These are phyloP conservation scores for Phalloptychus januarius DNA, from an alignment of 2,797 vertebrate species.

Conservation along the genomic window DNA sequence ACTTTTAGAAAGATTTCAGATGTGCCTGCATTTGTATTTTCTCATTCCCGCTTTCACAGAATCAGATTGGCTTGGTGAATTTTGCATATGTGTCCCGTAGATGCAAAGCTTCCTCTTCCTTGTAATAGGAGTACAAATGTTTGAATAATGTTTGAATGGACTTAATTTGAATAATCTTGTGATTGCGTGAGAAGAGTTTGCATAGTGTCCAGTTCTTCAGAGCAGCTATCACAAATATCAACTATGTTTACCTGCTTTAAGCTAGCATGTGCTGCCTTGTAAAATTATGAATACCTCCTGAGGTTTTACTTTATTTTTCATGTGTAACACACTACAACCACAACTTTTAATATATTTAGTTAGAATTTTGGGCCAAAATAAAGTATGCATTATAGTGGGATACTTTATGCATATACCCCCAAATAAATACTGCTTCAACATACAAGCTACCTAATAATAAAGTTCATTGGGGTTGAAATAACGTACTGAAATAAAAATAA, in stretches of 20 bases:
- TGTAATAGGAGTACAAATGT: not conserved
- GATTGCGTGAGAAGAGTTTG: slow-evolving; percentile 37
- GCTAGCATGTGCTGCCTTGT: not conserved
- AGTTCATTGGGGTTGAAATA: not conserved
- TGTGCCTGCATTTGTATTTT: slow-evolving; percentile 1
- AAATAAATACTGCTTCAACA: not conserved
- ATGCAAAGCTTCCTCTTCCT: slow-evolving; percentile 5
- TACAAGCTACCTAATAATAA: not conserved
- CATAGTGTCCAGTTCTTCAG: slow-evolving; percentile 31
- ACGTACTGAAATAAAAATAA: not conserved
- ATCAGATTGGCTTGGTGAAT: slow-evolving; percentile 28
- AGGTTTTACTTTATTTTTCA: not conserved
- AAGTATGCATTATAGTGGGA: not conserved
- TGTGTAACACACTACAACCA: not conserved
- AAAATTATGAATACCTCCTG: not conserved
- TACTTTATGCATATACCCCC: not conserved
- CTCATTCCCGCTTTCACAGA: slow-evolving; percentile 43
- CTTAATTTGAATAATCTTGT: slow-evolving; percentile 49
- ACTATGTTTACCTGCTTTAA: slow-evolving; percentile 6
- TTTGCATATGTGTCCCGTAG: slow-evolving; percentile 34
- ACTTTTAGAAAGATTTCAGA: not conserved
- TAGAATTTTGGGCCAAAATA: not conserved
- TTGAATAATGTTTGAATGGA: too few relatives aligned
- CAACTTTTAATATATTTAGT: not conserved
- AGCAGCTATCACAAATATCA: slow-evolving; percentile 9